Conservation (phyloP, 2,113 vertebrate species). For the Cyanoramphus novaezelandiae region DNA sequence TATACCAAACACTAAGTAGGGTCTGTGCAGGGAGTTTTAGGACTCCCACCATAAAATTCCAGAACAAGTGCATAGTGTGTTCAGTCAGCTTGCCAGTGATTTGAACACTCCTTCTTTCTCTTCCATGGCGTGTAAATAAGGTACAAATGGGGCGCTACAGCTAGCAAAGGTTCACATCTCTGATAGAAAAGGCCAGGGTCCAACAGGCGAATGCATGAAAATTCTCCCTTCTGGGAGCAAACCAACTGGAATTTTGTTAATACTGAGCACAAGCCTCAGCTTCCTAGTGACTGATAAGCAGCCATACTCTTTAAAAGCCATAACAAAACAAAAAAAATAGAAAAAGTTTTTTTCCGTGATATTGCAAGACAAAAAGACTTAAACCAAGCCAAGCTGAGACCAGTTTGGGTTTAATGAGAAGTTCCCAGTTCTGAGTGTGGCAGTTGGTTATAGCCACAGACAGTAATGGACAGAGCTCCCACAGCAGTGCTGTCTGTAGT, state of each 20-base stretch:
- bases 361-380: background rate
- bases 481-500: fast-evolving
- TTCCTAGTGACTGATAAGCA: background rate
- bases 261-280: background rate
- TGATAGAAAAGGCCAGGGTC: background rate
- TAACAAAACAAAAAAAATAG: background rate
- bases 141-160: fast-evolving
- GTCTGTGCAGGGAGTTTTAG: background rate
- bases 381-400: background rate
- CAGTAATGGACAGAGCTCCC: background rate
- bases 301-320: background rate
- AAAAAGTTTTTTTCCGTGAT: background rate
- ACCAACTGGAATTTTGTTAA: background rate
- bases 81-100: background rate
- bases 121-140: background rate
- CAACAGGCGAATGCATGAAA: background rate
- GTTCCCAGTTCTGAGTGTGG: background rate
- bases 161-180: background rate
- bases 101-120: background rate
- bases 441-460: background rate
- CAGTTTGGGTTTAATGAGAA: background rate
- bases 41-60: background rate
- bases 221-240: background rate
- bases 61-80: background rate
- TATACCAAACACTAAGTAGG: background rate